Evolutionary conservation across 2,113 vertebrate genomes (phyloP).

Genomic region (Toxostoma redivivum): DNA sequence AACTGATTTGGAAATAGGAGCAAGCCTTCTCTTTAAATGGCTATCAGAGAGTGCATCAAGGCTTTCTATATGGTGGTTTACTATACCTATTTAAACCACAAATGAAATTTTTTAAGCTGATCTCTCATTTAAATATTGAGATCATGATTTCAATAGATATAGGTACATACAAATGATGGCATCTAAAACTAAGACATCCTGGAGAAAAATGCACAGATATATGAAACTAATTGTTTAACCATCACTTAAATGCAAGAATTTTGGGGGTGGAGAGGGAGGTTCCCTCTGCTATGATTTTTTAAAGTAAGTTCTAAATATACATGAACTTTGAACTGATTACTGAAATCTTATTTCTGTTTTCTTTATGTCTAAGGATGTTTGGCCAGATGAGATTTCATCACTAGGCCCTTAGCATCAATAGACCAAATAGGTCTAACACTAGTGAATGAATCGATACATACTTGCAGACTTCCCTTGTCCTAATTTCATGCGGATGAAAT

Average conservation of each 20-base stretch:
- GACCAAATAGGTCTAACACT: neutral
- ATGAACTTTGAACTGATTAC: neutral
- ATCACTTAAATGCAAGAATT: neutral
- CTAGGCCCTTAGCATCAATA: neutral
- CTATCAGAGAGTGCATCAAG: neutral
- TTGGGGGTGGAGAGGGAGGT: fast-evolving
- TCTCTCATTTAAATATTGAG: neutral
- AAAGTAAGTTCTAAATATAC: neutral
- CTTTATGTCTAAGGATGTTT: neutral
- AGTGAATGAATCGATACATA: neutral
- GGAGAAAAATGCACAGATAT: neutral
- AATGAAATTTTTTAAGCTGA: neutral
- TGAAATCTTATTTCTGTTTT: neutral
- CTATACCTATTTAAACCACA: neutral
- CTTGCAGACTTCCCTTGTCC: neutral
- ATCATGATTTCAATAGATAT: neutral
- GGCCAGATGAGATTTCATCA: neutral
- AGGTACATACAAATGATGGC: neutral
- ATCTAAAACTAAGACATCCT: neutral
- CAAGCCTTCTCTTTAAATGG: neutral
- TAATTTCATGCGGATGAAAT: neutral
- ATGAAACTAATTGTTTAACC: neutral
- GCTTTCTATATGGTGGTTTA: neutral
- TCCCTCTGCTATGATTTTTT: neutral
- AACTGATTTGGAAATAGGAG: neutral